Conservation (phyloP, 2,113 vertebrate genomes). For the Perca fluviatilis region DNA sequence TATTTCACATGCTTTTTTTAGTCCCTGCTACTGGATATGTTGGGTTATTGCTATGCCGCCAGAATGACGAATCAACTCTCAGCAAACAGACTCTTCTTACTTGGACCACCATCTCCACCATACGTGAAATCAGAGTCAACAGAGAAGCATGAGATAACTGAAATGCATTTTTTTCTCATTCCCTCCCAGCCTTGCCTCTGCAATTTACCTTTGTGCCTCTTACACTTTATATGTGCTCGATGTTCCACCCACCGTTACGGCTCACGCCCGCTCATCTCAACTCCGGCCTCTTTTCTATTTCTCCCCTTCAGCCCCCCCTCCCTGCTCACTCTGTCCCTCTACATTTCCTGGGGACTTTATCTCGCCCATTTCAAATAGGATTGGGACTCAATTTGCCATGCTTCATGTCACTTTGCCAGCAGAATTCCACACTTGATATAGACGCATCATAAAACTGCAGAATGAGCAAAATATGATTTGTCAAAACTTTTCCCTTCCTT, state of each 20-base stretch:
- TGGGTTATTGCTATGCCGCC: slow-evolving; percentile 56
- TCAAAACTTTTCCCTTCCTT: slow-evolving; percentile 36
- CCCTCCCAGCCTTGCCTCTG: slow-evolving; percentile 26
- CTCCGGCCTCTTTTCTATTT: slow-evolving; percentile 11
- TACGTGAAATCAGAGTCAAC: slow-evolving; percentile 61
- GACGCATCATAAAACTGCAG: slow-evolving; percentile 60
- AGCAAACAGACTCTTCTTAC: slow-evolving; percentile 44
- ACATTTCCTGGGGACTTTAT: slow-evolving; percentile 72
- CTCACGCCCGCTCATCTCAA: neutral
- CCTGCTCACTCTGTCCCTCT: slow-evolving; percentile 44
- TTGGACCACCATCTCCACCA: slow-evolving; percentile 56
- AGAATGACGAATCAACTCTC: slow-evolving; percentile 66
- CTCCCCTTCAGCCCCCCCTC: slow-evolving; percentile 23
- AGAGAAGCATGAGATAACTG: slow-evolving; percentile 48
- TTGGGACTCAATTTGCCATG: slow-evolving; percentile 70
- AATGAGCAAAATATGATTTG: slow-evolving; percentile 57
- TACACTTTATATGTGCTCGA: slow-evolving; percentile 27
- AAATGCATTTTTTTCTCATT: slow-evolving; percentile 22
- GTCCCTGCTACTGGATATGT: slow-evolving; percentile 39
- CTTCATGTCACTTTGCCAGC: slow-evolving; percentile 58
- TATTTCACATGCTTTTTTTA: slow-evolving; percentile 21
- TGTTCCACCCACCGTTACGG: slow-evolving; percentile 30
- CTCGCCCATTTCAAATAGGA: slow-evolving; percentile 73
- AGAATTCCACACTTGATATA: slow-evolving; percentile 54
- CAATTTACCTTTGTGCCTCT: slow-evolving; percentile 55